Evolutionary conservation across 2,888 invertebrate species (phyloP).

Genomic region (Schrankia costaestrigalis): DNA sequence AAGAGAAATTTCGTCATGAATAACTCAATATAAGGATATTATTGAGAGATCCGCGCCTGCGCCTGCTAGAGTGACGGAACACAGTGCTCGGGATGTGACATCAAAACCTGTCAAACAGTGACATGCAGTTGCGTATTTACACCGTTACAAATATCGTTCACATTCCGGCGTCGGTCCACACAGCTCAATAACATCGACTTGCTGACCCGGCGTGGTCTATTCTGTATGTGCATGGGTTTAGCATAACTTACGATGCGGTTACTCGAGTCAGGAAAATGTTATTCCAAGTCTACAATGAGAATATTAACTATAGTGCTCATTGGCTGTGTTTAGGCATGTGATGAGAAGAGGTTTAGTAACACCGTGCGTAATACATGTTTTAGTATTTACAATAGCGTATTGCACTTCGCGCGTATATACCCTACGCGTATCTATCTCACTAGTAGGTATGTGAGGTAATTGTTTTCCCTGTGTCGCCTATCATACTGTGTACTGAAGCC

Average conservation of each 20-base stretch:
- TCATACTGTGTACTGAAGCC: constrained; percentile 63
- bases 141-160: constrained; percentile 54
- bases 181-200: constrained; percentile 45
- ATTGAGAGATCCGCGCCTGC: constrained; percentile 59
- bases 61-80: constrained; percentile 75
- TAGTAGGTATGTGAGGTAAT: constrained; percentile 59
- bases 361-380: constrained; percentile 75
- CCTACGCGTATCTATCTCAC: constrained; percentile 52
- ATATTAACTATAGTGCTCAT: constrained; percentile 78
- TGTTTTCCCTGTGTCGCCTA: constrained; percentile 46
- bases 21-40: too few species aligned
- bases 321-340: constrained; percentile 80
- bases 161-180: constrained; percentile 45
- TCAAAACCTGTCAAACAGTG: constrained; percentile 80
- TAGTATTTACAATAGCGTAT: constrained; percentile 75
- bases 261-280: constrained; percentile 77
- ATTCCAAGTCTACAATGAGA: constrained; percentile 78
- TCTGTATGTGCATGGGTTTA: constrained; percentile 78
- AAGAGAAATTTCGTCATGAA: not conserved
- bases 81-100: constrained; percentile 80
- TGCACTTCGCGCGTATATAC: constrained; percentile 20
- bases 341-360: constrained; percentile 80
- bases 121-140: constrained; percentile 79
- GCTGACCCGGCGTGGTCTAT: constrained; percentile 59
- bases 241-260: constrained; percentile 79